Conservation (phyloP, 2,888 invertebrate genomes). For the Pharmacophagus antenor region DNA sequence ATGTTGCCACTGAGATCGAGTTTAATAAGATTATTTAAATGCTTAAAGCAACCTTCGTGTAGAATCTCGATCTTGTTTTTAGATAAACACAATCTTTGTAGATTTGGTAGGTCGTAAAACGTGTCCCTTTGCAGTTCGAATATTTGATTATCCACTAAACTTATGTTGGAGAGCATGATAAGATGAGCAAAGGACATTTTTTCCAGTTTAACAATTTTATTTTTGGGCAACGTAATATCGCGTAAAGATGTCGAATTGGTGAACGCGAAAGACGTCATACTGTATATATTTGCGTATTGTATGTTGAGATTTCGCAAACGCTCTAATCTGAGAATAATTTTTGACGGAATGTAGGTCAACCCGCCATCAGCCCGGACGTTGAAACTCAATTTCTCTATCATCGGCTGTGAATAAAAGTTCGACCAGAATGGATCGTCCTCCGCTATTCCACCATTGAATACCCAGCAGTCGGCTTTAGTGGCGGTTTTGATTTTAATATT, state of each 20-base stretch:
- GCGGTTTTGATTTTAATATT: constrained; percentile 79
- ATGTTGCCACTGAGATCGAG: constrained; percentile 90
- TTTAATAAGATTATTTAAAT: constrained; percentile 86
- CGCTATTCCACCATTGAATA: constrained; percentile 85
- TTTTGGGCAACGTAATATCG: constrained; percentile 86
- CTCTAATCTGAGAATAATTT: constrained; percentile 84
- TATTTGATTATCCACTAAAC: constrained; percentile 88
- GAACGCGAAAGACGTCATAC: constrained; percentile 87
- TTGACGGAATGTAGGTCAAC: constrained; percentile 86
- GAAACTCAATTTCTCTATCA: constrained; percentile 85
- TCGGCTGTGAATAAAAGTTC: constrained; percentile 86
- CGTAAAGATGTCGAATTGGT: constrained; percentile 86
- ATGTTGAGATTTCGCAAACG: constrained; percentile 85
- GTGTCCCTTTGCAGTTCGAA: constrained; percentile 87
- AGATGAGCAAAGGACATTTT: constrained; percentile 88
- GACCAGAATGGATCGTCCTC: constrained; percentile 88
- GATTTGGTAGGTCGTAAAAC: constrained; percentile 86
- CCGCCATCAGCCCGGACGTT: constrained; percentile 85
- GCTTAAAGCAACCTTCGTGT: constrained; percentile 91
- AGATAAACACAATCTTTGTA: constrained; percentile 88
- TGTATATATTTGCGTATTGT: constrained; percentile 86
- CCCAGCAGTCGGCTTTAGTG: constrained; percentile 88
- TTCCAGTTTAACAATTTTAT: constrained; percentile 85
- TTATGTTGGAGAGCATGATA: constrained; percentile 84
- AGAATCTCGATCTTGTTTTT: constrained; percentile 91